Base-by-base conservation (phyloP, 2,888 invertebrate genomes). In the Ceraclea dissimilis region DNA sequence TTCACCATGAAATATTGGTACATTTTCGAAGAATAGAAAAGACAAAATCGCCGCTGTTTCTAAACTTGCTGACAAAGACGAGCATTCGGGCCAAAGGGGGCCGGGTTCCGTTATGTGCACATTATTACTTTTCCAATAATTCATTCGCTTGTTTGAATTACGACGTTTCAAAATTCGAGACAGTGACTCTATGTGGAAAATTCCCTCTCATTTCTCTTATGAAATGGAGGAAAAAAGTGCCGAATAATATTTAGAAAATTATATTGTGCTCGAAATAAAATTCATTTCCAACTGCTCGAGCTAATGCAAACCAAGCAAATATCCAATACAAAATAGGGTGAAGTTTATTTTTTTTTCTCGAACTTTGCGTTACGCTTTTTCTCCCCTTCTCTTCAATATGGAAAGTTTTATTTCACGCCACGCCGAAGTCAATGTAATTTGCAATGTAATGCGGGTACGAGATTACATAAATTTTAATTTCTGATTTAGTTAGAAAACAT, bases 121-220 rank as follows among this genome's bases (percentile, higher is more conserved):
- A 61, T 59, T 61, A 61, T 57, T 59, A 39, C 39, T 61, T 59
- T 54, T 49, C 53, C 59, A 54, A 61, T 61, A 61, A 61, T 61
- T 61, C 61, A 59, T 56, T 49, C 52, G 49, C 33, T 18, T 51
- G 59, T 55, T 61, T 59, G 61, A 61, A 59, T 61, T 61, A 61
- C 57, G 52, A 50, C 59, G 54, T 57, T 56, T 51, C 44, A 58
- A 58, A 61, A 56, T 57, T 57, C 55, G 60, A 20, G 52, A 39
- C 39, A 39, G 46, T 16, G 21, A 22, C 21, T 49, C n/a, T 19
- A 10, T 19, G 2, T 16, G 13, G 46, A 18, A n/a, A 17, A 20
- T 20, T 49, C 43, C 44, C 49, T 33, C 49, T 49, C 39, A 39
- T 39, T 16, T 47, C 47, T 49, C 52, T 56, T 52, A 33, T 39